Conservation (phyloP, 2,888 invertebrate genomes). For the Yponomeuta evonymella region DNA sequence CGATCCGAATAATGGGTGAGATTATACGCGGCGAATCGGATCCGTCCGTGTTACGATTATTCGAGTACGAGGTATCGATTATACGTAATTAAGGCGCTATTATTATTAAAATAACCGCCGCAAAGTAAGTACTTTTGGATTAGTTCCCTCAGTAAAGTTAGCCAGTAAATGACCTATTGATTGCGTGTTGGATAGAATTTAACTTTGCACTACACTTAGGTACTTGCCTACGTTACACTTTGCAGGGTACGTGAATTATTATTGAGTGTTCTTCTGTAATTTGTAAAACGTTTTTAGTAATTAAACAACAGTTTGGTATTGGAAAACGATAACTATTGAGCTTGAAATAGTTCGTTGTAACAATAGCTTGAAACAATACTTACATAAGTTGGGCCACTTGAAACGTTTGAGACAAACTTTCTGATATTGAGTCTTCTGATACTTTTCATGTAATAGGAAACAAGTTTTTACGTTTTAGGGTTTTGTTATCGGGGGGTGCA, state of each 20-base stretch:
- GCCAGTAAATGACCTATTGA: constrained; percentile 12
- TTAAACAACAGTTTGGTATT: constrained; percentile 39
- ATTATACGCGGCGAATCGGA: constrained; percentile 59
- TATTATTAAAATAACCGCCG: constrained; percentile 43
- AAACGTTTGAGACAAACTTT: too few species aligned
- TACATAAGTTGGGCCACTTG: too few species aligned
- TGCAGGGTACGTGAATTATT: constrained; percentile 21
- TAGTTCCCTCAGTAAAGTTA: constrained; percentile 54
- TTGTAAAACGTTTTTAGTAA: constrained; percentile 43
- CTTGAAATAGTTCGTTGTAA: too few species aligned
- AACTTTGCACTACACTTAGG: constrained; percentile 30
- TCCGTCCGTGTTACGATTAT: constrained; percentile 58
- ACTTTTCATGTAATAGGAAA: too few species aligned
- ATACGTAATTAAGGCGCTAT: constrained; percentile 45
- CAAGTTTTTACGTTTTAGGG: too few species aligned
- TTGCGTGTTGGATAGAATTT: constrained; percentile 49
- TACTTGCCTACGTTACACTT: too few species aligned
- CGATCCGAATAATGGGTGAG: constrained; percentile 56
- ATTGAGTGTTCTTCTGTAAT: constrained; percentile 48
- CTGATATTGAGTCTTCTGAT: too few species aligned
- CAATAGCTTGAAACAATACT: too few species aligned
- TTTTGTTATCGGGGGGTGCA: too few species aligned
- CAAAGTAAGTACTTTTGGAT: constrained; percentile 50
- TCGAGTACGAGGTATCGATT: constrained; percentile 52
- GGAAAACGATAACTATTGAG: too few species aligned